Evolutionary conservation across 1,140 invertebrate genomes (phyloP).

Genomic region (Drosophila sproati): DNA sequence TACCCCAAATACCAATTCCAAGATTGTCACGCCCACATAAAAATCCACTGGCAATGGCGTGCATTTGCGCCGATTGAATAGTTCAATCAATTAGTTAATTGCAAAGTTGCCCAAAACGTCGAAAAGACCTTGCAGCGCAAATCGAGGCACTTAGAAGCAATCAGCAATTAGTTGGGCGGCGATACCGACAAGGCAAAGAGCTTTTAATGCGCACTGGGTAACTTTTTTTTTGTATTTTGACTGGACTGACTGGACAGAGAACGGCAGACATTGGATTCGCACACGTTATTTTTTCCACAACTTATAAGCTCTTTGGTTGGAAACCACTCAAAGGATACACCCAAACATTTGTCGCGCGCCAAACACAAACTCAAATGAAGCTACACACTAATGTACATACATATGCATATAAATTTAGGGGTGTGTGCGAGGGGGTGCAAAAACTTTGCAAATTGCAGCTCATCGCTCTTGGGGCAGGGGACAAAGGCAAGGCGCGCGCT

Average conservation of each 20-base stretch:
- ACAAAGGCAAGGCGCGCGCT: not conserved
- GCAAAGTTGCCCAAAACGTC: slow-evolving; percentile 62
- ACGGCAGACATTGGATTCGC: slow-evolving; percentile 19
- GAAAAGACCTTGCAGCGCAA: slow-evolving; percentile 53
- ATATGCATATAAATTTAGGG: slow-evolving; percentile 19
- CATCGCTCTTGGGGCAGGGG: slow-evolving; percentile 56
- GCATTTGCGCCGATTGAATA: slow-evolving; percentile 76
- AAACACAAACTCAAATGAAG: slow-evolving; percentile 66
- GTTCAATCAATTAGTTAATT: slow-evolving; percentile 83
- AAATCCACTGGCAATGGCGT: slow-evolving; percentile 29
- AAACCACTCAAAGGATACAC: slow-evolving; percentile 22
- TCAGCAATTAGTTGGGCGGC: slow-evolving; percentile 68
- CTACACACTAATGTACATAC: slow-evolving; percentile 5
- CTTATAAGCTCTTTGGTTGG: slow-evolving; percentile 58
- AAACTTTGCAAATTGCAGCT: slow-evolving; percentile 80
- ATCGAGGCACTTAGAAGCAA: slow-evolving; percentile 76
- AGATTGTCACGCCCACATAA: slow-evolving; percentile 52
- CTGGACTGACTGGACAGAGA: slow-evolving; percentile 9
- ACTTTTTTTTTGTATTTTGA: slow-evolving; percentile 44
- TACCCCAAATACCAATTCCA: slow-evolving; percentile 13
- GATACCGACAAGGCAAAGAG: slow-evolving; percentile 50
- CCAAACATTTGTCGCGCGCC: slow-evolving; percentile 64
- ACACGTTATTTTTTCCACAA: slow-evolving; percentile 27
- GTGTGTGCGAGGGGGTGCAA: slow-evolving; percentile 57
- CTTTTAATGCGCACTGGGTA: slow-evolving; percentile 43